Base-by-base conservation (phyloP, 2,797 vertebrate genomes). In the Columba guinea region DNA sequence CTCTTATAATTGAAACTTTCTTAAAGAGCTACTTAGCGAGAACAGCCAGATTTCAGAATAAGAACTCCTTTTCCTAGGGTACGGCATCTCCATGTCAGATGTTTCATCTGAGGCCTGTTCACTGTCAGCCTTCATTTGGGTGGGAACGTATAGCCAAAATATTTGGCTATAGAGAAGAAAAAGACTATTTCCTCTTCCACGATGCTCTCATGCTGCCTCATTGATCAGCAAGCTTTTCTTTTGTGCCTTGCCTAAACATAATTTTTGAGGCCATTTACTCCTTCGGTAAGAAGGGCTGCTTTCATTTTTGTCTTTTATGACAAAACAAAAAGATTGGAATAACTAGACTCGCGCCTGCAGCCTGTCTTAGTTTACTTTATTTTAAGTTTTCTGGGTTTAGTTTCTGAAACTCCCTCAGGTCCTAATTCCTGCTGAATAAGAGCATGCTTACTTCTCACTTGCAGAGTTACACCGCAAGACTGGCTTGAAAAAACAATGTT, bases 1-100 rank as follows among this genome's bases (percentile, higher is more conserved):
- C 41, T 84, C 78, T 62, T 86, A 44, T 88, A 91, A 95, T 93
- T 94, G 85, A 92, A 90, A 91, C 64, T 84, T 96, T 67, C 82
- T 75, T 83, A 58, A 90, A 80, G 53, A 69, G 27, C 53, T 95
- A 60, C 70, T 87, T 87, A 93, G 46, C 26, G 64, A 94, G 89
- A 92, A 60, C 23, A 92, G 63, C 60, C 75, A 82, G 65, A 37
- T 58, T 84, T 90, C 63, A 60, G 82, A 85, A 64, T 20, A 49
- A 35, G 21, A 70, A 35, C 84, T 87, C 27, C 24, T 88, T 87
- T 64, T 88, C 56, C 58, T 88, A 2, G 2, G 41, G 32, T 64
- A 76, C 17, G 28, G 46, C 53, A 55, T 21, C 62, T 37, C 73
- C 59, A 37, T 35, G 79, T 88, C 76, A 82, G 59, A 68, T 1